These are phyloP conservation scores for Mnemiopsis leidyi DNA, from an alignment of 37 sponge, comb jelly and placozoan genomes.

Conservation along the genomic window DNA sequence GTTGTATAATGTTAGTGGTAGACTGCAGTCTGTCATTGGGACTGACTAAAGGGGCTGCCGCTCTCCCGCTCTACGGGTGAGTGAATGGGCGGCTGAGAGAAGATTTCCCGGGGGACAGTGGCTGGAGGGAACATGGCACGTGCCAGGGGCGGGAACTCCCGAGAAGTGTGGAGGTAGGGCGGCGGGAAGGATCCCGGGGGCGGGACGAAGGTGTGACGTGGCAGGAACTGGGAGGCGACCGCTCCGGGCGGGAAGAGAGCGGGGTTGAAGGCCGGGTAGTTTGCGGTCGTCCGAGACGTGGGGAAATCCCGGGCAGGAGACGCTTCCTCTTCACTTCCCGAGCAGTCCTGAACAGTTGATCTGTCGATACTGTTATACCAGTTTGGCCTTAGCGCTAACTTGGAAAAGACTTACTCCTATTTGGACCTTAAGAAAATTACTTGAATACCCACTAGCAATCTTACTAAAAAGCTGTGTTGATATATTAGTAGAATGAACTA, in stretches of 20 bases:
- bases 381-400: background rate
- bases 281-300: background rate
- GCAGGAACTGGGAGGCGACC: constrained; percentile 26
- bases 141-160: constrained; percentile 25
- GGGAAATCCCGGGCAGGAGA: constrained; percentile 23
- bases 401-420: background rate
- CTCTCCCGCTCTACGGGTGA: constrained; percentile 7
- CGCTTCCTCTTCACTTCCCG: constrained; percentile 28
- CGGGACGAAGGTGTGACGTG: constrained; percentile 34
- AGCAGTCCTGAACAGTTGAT: constrained; percentile 26
- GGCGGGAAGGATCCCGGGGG: constrained; percentile 43
- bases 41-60: constrained; percentile 12
- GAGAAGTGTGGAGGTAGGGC: constrained; percentile 23
- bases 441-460: no score
- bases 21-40: background rate
- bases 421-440: no score
- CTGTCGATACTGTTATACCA: constrained; percentile 2
- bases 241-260: constrained; percentile 29
- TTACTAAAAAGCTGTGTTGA: no score
- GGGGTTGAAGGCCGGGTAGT: constrained; percentile 57
- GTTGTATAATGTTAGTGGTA: background rate
- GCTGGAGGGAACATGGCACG: constrained; percentile 50
- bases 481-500: background rate
- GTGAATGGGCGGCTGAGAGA: constrained; percentile 15
- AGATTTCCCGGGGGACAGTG: constrained; percentile 4